These are phyloP conservation scores for Archocentrus centrarchus DNA, from an alignment of 2,113 vertebrate genomes.

Conservation along the genomic window DNA sequence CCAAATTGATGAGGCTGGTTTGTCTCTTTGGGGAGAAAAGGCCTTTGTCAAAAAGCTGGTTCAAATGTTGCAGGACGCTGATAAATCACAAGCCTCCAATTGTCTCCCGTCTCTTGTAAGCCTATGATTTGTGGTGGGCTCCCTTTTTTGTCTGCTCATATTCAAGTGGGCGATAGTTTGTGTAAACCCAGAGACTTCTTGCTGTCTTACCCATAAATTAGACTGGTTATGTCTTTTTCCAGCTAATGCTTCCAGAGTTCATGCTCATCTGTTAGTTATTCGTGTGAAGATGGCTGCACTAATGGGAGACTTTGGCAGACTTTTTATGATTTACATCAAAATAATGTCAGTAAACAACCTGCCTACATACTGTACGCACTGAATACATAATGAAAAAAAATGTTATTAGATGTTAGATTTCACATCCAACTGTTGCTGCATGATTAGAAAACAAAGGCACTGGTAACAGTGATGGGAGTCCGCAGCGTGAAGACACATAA, in stretches of 20 bases:
- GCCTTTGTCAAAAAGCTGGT: constrained; percentile 36
- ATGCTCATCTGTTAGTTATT: background rate
- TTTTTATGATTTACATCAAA: background rate
- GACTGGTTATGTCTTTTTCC: constrained; percentile 17
- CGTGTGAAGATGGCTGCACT: background rate
- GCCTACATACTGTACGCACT: background rate
- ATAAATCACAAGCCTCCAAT: constrained; percentile 45
- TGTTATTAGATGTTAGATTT: constrained; percentile 3
- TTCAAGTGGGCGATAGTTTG: constrained; percentile 33
- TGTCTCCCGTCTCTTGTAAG: constrained; percentile 30
- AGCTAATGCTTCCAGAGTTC: constrained; percentile 23
- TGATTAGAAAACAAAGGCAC: constrained; percentile 31
- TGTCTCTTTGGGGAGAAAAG: constrained; percentile 1
- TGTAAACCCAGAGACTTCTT: constrained; percentile 31
- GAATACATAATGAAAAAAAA: constrained; percentile 38
- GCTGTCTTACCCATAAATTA: constrained; percentile 35
- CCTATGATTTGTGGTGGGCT: constrained; percentile 51
- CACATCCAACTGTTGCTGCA: constrained; percentile 24
- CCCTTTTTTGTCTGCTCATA: constrained; percentile 38
- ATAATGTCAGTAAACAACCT: background rate
- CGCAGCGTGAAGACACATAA: constrained; percentile 30
- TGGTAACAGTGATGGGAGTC: constrained; percentile 14
- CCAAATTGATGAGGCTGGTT: constrained; percentile 20
- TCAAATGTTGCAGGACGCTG: constrained; percentile 29
- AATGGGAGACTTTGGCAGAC: background rate